Percentiles rank a stretch among this genome's conserved stretches.
Evolutionary conservation across 2,797 vertebrate species (phyloP).

Genomic region (Falco naumanni): DNA sequence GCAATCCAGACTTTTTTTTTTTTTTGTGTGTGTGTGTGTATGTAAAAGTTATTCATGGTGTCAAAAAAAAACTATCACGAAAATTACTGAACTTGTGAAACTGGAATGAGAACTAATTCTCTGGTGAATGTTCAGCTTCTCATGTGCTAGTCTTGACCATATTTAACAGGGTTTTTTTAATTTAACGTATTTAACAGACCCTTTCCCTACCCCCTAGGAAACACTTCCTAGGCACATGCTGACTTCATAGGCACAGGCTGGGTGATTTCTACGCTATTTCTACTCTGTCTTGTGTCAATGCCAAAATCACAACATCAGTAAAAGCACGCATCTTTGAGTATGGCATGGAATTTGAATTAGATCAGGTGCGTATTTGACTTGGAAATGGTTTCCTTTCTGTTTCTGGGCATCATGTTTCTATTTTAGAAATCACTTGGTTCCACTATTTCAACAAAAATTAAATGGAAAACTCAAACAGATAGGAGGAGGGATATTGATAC

Average conservation of each 20-base stretch:
- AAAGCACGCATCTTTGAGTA: neutral
- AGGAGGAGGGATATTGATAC: neutral
- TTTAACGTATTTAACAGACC: neutral
- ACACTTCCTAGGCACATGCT: neutral
- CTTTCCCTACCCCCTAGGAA: neutral
- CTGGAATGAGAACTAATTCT: neutral
- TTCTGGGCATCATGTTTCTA: neutral
- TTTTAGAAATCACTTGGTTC: neutral
- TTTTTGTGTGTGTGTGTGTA: no score
- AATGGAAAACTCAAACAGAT: neutral
- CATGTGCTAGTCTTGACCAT: neutral
- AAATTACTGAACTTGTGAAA: neutral
- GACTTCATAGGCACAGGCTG: neutral
- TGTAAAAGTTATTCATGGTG: neutral
- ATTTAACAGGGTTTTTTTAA: neutral
- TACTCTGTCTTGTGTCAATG: neutral
- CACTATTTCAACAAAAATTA: neutral
- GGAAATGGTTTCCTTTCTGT: slow-evolving; percentile 9
- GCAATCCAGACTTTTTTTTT: neutral
- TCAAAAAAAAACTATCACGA: neutral
- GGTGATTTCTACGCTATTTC: neutral
- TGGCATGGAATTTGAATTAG: slow-evolving; percentile 38
- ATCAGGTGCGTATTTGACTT: slow-evolving; percentile 36
- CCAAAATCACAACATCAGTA: neutral
- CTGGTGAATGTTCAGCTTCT: neutral